Percentiles rank a stretch among this genome's conserved stretches.
phyloP scores from a whole-genome alignment of 2,113 vertebrate genomes.

The Sturnus vulgaris region DNA sequence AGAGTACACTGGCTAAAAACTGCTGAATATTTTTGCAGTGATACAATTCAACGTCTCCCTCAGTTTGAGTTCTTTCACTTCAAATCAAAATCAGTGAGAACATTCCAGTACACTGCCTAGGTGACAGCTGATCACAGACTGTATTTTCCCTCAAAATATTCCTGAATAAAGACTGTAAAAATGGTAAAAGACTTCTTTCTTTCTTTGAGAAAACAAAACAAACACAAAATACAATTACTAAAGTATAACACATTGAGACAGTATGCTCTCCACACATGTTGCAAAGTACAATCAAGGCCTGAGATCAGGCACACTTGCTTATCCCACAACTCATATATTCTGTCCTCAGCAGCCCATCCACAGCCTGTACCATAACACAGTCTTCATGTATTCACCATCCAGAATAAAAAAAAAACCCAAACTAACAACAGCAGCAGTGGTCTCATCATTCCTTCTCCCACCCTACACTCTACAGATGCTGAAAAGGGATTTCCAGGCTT shows the following conservation, averaged over 20 bases:
- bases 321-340: neutral
- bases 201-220: neutral
- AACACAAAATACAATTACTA: neutral
- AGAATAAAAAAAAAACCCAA: neutral
- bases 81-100: neutral
- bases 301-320: neutral
- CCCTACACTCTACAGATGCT: neutral
- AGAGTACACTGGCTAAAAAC: neutral
- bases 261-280: neutral
- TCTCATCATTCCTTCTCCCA: neutral
- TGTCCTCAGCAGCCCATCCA: neutral
- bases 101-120: neutral
- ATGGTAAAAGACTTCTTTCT: neutral
- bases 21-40: neutral
- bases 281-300: neutral
- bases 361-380: neutral
- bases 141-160: neutral
- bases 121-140: neutral
- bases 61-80: neutral
- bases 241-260: neutral
- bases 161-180: neutral
- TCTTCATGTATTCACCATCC: neutral
- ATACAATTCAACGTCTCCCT: neutral
- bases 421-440: neutral
- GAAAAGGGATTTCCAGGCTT: neutral